Evolutionary conservation across 1,140 invertebrate genomes (phyloP).

Genomic region (Tachypleus tridentatus): DNA sequence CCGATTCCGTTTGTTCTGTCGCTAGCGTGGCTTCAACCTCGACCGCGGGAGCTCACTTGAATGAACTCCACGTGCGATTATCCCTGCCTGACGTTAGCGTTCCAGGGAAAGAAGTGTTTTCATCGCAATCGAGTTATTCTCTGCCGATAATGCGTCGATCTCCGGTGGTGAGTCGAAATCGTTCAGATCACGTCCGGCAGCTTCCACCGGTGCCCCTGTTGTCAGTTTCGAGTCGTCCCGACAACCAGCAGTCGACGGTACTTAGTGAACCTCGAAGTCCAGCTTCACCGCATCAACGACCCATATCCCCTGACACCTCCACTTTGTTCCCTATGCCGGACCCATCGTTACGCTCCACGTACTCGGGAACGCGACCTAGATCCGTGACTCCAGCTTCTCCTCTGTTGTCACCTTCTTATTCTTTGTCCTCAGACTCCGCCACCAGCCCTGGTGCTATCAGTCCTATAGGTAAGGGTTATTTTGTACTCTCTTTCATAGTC

Average conservation of each 20-base stretch:
- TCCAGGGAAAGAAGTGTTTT: constrained; percentile 12
- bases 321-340: constrained; percentile 4
- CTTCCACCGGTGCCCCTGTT: constrained; percentile 15
- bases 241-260: constrained; percentile 9
- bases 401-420: constrained; percentile 15
- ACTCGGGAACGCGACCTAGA: constrained; percentile 10
- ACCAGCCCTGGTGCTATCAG: constrained; percentile 13
- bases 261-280: neutral
- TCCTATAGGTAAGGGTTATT: constrained; percentile 12
- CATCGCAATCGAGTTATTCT: constrained; percentile 17
- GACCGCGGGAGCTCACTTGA: constrained; percentile 7
- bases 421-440: constrained; percentile 12
- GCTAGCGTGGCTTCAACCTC: constrained; percentile 1
- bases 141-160: constrained; percentile 14
- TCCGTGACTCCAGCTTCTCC: constrained; percentile 9
- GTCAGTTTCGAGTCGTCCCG: constrained; percentile 11
- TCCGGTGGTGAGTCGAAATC: constrained; percentile 14
- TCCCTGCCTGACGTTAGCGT: constrained; percentile 16
- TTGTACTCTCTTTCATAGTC: no score
- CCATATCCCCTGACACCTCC: constrained; percentile 11
- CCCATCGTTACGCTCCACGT: constrained; percentile 10
- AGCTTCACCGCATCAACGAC: constrained; percentile 8
- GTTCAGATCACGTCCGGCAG: constrained; percentile 16
- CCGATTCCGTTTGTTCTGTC: neutral
- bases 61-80: constrained; percentile 14